A percentile compares a stretch with the other conserved stretches of the same genome.
Evolutionary conservation across 1,140 invertebrate species (phyloP).

Genomic region (Bombus turneri): DNA sequence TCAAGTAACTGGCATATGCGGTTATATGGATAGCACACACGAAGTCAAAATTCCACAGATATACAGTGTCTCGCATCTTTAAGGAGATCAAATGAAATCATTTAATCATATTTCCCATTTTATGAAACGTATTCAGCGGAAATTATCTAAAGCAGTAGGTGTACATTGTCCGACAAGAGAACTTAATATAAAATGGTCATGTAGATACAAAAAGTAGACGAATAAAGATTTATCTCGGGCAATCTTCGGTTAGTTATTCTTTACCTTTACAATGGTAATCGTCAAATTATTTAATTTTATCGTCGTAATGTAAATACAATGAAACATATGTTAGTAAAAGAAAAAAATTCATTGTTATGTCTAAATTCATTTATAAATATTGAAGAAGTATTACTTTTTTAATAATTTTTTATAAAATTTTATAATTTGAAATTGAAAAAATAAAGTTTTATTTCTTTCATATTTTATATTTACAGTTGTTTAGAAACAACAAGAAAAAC

Average conservation of each 20-base stretch:
- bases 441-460: no score
- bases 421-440: no score
- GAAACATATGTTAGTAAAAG: not conserved
- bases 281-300: not conserved
- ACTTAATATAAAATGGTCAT: not conserved
- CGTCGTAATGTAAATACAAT: not conserved
- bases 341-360: not conserved
- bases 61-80: slow-evolving; percentile 35
- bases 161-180: not conserved
- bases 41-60: slow-evolving; percentile 37
- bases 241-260: not conserved
- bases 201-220: slow-evolving; percentile 18
- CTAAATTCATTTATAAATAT: not conserved
- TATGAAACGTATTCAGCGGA: not conserved
- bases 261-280: not conserved
- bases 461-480: no score
- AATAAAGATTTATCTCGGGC: slow-evolving; percentile 52
- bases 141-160: not conserved
- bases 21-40: slow-evolving; percentile 59
- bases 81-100: slow-evolving; percentile 1
- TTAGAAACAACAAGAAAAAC: not conserved
- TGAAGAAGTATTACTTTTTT: not conserved
- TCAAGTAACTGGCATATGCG: slow-evolving; percentile 65
- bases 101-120: not conserved
- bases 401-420: not conserved